Percentiles rank a stretch among this genome's conserved stretches.
These are phyloP conservation scores for Thalassarche chlororhynchos DNA, from an alignment of 2,113 vertebrate species.

Conservation along the genomic window DNA sequence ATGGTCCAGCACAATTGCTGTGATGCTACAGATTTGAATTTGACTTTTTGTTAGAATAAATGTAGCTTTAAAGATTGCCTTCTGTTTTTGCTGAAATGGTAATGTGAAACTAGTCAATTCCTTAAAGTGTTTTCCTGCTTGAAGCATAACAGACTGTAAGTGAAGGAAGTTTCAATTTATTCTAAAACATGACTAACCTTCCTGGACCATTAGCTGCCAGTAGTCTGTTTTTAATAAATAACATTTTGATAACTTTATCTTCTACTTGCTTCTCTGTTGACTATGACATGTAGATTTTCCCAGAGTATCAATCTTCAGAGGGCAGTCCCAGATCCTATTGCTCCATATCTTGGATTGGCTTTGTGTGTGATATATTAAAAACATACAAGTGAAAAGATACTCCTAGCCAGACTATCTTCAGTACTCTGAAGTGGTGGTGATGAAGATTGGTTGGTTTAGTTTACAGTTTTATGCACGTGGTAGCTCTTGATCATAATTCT, in stretches of 20 bases:
- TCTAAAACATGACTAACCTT: not conserved
- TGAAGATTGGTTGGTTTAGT: not conserved
- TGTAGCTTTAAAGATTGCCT: not conserved
- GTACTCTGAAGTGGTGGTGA: not conserved
- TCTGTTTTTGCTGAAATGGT: not conserved
- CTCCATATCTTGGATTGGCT: not conserved
- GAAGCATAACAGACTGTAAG: not conserved
- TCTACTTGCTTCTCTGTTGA: not conserved
- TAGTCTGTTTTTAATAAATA: slow-evolving; percentile 2
- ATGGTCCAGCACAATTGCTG: not conserved
- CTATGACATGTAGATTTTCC: not conserved
- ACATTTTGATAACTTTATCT: not conserved
- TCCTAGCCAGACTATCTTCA: not conserved
- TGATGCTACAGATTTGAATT: not conserved
- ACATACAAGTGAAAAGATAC: not conserved
- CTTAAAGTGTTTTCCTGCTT: not conserved
- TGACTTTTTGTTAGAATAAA: not conserved
- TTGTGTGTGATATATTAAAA: not conserved
- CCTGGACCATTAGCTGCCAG: not conserved
- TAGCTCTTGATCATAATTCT: not conserved
- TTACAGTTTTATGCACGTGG: not conserved
- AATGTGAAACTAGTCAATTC: not conserved
- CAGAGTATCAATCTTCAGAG: not conserved
- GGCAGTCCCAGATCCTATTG: not conserved
- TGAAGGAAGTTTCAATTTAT: not conserved